Evolutionary conservation across 2,888 invertebrate species (phyloP).

Genomic region (Watsonalla cultraria): DNA sequence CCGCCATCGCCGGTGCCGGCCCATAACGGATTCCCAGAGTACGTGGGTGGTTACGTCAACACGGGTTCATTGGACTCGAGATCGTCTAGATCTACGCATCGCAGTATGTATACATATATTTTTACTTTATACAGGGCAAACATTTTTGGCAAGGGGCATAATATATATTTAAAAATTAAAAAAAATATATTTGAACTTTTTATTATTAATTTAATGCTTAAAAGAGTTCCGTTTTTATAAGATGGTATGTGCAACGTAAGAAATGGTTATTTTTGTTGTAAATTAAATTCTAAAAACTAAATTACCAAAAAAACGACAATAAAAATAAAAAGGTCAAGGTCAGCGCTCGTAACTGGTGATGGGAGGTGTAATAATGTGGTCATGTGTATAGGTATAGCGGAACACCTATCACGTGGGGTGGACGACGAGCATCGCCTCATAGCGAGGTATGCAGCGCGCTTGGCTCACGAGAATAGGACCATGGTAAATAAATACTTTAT

Average conservation of each 20-base stretch:
- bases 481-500: slow-evolving; percentile 63
- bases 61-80: slow-evolving; percentile 87
- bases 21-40: slow-evolving; percentile 94
- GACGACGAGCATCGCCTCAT: slow-evolving; percentile 98
- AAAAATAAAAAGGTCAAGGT: too few relatives aligned
- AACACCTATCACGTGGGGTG: slow-evolving; percentile 74
- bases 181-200: too few relatives aligned
- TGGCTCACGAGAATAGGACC: slow-evolving; percentile 94
- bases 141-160: too few relatives aligned
- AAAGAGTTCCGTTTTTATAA: too few relatives aligned
- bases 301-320: too few relatives aligned
- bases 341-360: too few relatives aligned
- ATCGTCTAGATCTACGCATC: slow-evolving; percentile 70
- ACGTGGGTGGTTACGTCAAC: slow-evolving; percentile 83
- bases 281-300: too few relatives aligned
- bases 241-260: too few relatives aligned
- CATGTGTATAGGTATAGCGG: slow-evolving; percentile 50
- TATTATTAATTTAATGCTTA: too few relatives aligned
- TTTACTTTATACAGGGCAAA: background rate
- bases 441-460: slow-evolving; percentile 95
- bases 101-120: slow-evolving; percentile 37
- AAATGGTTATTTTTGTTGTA: too few relatives aligned
- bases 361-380: too few relatives aligned
- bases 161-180: too few relatives aligned
- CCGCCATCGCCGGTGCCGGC: slow-evolving; percentile 96